Percentiles rank a stretch among this genome's conserved stretches.
Conservation (phyloP, 2,888 invertebrate genomes). For the Halictus quadricinctus region DNA sequence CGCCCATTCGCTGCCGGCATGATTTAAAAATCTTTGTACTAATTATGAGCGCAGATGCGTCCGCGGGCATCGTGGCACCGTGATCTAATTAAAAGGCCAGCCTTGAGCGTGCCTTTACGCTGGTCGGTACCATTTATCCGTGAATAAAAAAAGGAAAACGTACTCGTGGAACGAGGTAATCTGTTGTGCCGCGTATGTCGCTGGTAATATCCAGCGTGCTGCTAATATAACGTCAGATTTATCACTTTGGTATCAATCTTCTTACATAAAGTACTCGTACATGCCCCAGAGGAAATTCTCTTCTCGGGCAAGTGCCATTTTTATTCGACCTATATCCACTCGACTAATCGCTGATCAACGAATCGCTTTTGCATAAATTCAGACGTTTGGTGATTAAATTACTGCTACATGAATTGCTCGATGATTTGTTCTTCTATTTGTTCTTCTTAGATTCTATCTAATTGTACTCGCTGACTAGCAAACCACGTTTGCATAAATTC, state of each 20-base stretch:
- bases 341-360: not conserved
- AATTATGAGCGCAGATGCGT: conserved; percentile 32
- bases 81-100: conserved; percentile 52
- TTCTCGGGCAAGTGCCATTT: not conserved
- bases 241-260: not conserved
- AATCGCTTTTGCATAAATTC: not conserved
- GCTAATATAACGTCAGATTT: not conserved
- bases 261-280: not conserved
- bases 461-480: too few relatives aligned
- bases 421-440: too few relatives aligned
- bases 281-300: not conserved
- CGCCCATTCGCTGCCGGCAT: conserved; percentile 15
- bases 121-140: conserved; percentile 3
- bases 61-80: not conserved
- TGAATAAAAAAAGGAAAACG: not conserved
- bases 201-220: not conserved
- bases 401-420: not conserved
- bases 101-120: conserved; percentile 25
- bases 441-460: not conserved
- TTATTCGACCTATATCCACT: not conserved
- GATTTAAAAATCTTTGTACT: conserved; percentile 40
- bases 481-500: too few relatives aligned
- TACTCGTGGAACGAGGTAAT: not conserved
- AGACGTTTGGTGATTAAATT: not conserved
- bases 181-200: not conserved